Base-by-base conservation (phyloP, 2,797 vertebrate species). In the Artibeus lituratus region DNA sequence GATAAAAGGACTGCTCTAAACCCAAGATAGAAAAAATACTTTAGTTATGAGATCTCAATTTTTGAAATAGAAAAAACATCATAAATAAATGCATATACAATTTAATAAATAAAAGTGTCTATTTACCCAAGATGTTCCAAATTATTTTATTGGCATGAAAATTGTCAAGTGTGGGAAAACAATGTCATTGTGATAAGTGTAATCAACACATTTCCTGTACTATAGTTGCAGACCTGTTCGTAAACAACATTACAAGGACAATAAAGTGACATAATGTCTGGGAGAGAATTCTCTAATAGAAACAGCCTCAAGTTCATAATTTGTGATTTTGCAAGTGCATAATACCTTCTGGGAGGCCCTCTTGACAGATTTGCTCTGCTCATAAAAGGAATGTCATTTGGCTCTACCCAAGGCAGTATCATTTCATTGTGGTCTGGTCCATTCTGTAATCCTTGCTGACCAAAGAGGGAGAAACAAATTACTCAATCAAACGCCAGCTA, bases 251-350 rank as follows among this genome's bases (percentile, higher is more conserved):
- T 95, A 62, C 89, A 96, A 97, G 74, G 90, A 94, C 95, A 96
- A 97, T 84, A 96, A 91, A 91, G 73, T 97, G 92, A 96, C 78
- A 82, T 96, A 92, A 97, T 97, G 91, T 97, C 94, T 97, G 89
- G 86, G 65, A 96, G 94, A 72, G 82, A 92, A 95, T 95, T 95
- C 51, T 67, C 86, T 96, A 73, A 78, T 76, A 96, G 67, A 91
- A 97, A 83, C 35, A 94, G 53, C 70, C 81, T 73, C 37, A 84
- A 89, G 72, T 91, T 11, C 59, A 53, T 37, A 77, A 82, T 78
- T 88, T 96, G 87, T 91, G 86, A 89, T 95, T 96, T 97, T 88
- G 53, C 42, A 95, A 94, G 65, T 73, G 11, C 73, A 69, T 26
- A 67, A 32, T 89, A 95, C 57, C 65, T 97, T 80, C 74, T 44